Conservation (phyloP, 2,113 vertebrate genomes). For the Reinhardtius hippoglossoides region DNA sequence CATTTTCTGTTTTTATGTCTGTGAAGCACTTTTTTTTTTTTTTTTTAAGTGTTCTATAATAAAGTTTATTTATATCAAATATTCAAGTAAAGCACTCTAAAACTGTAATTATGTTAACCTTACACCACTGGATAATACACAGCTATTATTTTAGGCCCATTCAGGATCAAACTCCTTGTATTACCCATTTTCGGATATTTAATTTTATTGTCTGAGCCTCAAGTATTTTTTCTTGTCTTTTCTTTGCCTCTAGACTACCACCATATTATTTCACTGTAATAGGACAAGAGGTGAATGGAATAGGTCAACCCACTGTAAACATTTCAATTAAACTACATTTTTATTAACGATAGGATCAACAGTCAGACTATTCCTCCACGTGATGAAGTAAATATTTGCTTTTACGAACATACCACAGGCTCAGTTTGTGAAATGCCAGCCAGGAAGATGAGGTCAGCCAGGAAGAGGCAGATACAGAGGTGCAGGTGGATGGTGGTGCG, state of each 20-base stretch:
- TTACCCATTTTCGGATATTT: no score
- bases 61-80: no score
- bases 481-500: slow-evolving; percentile 92
- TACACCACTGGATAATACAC: no score
- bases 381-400: slow-evolving; percentile 19
- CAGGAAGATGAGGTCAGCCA: slow-evolving; percentile 87
- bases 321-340: background rate
- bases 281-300: background rate
- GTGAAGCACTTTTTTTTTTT: no score
- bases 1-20: no score
- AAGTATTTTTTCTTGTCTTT: no score
- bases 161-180: no score
- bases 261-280: background rate
- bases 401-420: slow-evolving; percentile 58
- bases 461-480: slow-evolving; percentile 88
- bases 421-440: slow-evolving; percentile 77
- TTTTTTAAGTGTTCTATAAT: no score
- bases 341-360: background rate
- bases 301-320: background rate
- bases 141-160: background rate
- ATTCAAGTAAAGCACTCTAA: no score
- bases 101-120: no score
- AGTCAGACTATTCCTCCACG: background rate
- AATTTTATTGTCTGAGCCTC: no score
- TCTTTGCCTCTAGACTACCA: no score